Evolutionary conservation across 1,140 invertebrate species (phyloP), one percentile per base, ranked within the genome.

Genomic region (Papilio machaon): DNA sequence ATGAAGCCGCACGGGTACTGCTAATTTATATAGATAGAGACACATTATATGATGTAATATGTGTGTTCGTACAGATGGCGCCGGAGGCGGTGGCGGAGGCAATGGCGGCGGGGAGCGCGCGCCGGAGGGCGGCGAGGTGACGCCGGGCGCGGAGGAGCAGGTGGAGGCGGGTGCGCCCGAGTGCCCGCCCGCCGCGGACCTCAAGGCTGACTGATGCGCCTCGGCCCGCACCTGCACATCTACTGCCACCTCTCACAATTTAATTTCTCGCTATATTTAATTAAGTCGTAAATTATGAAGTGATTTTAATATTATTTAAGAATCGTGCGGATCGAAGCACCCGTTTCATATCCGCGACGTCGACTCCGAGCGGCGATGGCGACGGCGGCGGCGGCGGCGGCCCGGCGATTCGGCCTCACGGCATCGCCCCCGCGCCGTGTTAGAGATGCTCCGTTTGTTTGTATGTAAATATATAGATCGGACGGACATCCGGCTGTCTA

Each of bases 271-370:
- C 88, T 94, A 92, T 91, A 90, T 60, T 89, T 91, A 89, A 90
- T 89, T 89, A 92, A 91, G 90, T 91, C 91, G 88, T 94, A 92
- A 94, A 94, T 94, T 94, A 92, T 92, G 85, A 94, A 93, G 91
- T 94, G 90, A 92, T 91, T 86, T 87, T 92, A 91, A 89, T 86
- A 88, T 90, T 88, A 89, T 90, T 90, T 88, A 90, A 89, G 88
- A 87, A 87, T 89, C 82, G 84, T 86, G 88, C 86, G 85, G 85
- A 84, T 85, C 83, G 84, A 82, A 70, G 70, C 81, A 82, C 74
- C 81, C 54, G 38, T 79, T 64, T 73, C 64, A 46, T 49, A 49
- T 52, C 60, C 67, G 79, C 52, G 49, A 60, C 82, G 77, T 78
- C 81, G 75, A 67, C 49, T 73, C 77, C 75, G 79, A 52, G 75